A percentile compares a stretch with the other conserved stretches of the same genome.
Evolutionary conservation across 2,113 vertebrate genomes (phyloP).

Genomic region (Pheucticus melanocephalus): DNA sequence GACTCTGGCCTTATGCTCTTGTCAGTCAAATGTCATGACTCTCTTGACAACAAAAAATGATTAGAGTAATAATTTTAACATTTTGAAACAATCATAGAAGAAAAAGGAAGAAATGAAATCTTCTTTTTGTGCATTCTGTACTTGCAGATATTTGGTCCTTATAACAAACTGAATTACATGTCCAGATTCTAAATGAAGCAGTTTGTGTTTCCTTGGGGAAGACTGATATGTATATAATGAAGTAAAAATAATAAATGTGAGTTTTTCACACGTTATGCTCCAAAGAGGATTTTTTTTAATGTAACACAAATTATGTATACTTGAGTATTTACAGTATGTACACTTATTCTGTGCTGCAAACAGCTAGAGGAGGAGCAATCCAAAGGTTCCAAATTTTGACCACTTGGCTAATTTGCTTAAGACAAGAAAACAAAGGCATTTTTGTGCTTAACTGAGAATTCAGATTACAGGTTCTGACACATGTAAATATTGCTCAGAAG

Average conservation of each 20-base stretch:
- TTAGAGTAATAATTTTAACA: neutral
- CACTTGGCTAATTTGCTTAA: neutral
- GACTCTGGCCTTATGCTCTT: neutral
- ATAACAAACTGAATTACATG: neutral
- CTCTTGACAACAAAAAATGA: neutral
- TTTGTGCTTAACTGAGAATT: neutral
- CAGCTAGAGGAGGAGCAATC: neutral
- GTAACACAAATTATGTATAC: neutral
- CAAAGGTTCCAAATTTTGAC: neutral
- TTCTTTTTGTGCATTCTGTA: neutral
- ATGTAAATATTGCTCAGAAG: neutral
- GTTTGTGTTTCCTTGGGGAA: neutral
- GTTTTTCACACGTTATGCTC: neutral
- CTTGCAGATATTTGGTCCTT: neutral
- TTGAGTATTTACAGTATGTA: neutral
- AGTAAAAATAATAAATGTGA: neutral
- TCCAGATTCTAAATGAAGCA: neutral
- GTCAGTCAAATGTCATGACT: neutral
- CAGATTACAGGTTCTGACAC: neutral
- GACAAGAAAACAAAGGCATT: neutral
- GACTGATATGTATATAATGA: neutral
- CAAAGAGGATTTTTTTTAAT: neutral
- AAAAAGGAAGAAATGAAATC: neutral
- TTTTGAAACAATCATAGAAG: neutral
- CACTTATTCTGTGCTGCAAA: neutral